These are phyloP conservation scores for Shargacucullia verbasci DNA, from an alignment of 2,888 invertebrate species.

Conservation along the genomic window DNA sequence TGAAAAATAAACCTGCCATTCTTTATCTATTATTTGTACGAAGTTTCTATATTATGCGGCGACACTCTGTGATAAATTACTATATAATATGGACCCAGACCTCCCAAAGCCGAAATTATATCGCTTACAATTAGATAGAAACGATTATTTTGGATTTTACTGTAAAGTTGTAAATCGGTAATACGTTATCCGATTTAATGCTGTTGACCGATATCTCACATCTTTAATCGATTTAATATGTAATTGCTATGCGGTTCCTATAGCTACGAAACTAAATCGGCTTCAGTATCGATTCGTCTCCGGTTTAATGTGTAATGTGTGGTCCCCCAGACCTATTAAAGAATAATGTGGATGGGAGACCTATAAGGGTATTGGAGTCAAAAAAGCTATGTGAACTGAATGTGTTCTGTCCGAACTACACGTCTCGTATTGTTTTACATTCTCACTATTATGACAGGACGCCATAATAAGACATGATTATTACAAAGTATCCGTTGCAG, in stretches of 20 bases:
- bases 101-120: slow-evolving; percentile 53
- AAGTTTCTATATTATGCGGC: slow-evolving; percentile 34
- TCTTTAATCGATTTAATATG: slow-evolving; percentile 74
- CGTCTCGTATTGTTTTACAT: slow-evolving; percentile 62
- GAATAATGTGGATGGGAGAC: slow-evolving; percentile 62
- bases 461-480: slow-evolving; percentile 77
- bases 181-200: slow-evolving; percentile 74
- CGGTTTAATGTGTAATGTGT: slow-evolving; percentile 72
- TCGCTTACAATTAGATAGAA: slow-evolving; percentile 55
- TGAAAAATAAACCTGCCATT: slow-evolving; percentile 65
- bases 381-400: slow-evolving; percentile 44
- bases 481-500: slow-evolving; percentile 69
- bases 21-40: slow-evolving; percentile 55
- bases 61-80: slow-evolving; percentile 46
- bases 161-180: slow-evolving; percentile 69
- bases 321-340: slow-evolving; percentile 74
- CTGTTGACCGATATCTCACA: slow-evolving; percentile 71
- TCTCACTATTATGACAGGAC: slow-evolving; percentile 74
- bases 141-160: slow-evolving; percentile 58
- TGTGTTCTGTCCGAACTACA: slow-evolving; percentile 43
- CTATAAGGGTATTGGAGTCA: slow-evolving; percentile 51
- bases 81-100: slow-evolving; percentile 37
- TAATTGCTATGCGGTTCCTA: slow-evolving; percentile 70
- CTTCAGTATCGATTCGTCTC: slow-evolving; percentile 69
- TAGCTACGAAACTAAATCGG: slow-evolving; percentile 69